These are phyloP conservation scores for Crotalus tigris DNA, from an alignment of 2,113 vertebrate genomes.

Conservation along the genomic window DNA sequence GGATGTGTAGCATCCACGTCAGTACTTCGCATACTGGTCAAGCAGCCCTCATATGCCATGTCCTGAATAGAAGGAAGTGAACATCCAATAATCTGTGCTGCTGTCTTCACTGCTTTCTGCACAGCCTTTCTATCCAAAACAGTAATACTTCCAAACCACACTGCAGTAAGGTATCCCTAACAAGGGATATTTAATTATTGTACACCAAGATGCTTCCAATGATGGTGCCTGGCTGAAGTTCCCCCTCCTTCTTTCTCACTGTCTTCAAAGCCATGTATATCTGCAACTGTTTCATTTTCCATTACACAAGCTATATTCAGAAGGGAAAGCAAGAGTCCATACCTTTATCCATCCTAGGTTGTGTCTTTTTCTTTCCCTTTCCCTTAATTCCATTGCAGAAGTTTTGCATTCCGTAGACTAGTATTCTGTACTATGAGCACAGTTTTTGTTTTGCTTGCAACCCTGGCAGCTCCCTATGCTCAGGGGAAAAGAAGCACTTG, in stretches of 20 bases:
- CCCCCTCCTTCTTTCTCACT: constrained; percentile 12
- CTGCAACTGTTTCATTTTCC: constrained; percentile 65
- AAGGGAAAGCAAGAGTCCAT: not conserved
- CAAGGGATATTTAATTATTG: constrained; percentile 63
- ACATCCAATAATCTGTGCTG: too few relatives aligned
- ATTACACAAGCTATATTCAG: not conserved
- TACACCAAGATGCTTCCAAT: constrained; percentile 68
- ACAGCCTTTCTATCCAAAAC: too few relatives aligned
- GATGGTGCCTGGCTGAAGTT: not conserved
- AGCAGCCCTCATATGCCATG: too few relatives aligned
- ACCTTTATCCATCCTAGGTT: not conserved
- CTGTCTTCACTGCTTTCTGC: too few relatives aligned
- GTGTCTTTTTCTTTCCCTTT: too few relatives aligned
- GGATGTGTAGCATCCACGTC: too few relatives aligned
- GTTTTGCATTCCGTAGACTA: not conserved
- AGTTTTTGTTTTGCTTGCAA: too few relatives aligned
- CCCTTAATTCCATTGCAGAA: not conserved
- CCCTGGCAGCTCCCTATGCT: not conserved
- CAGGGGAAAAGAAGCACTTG: not conserved
- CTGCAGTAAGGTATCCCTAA: too few relatives aligned
- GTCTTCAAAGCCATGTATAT: constrained; percentile 60
- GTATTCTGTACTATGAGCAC: not conserved
- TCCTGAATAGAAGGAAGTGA: too few relatives aligned
- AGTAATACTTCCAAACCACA: too few relatives aligned
- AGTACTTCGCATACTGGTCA: too few relatives aligned